Evolutionary conservation across 2,797 vertebrate genomes (phyloP), one percentile per base, ranked within the genome.

Genomic region (Eidolon dupreanum): DNA sequence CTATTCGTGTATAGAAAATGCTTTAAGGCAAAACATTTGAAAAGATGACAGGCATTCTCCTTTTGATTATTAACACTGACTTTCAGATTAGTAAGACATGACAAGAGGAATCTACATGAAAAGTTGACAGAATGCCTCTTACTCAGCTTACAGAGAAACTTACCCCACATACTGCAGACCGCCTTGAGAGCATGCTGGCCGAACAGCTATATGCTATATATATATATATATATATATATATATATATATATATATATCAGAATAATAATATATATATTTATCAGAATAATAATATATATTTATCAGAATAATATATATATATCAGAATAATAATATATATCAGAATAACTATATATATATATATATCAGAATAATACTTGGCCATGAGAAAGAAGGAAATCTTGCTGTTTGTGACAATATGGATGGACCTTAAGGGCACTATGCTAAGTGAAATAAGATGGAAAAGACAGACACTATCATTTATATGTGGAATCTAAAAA

Each of bases 1-100:
- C 38, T 41, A 19, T 38, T 77, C 71, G 13, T 79, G 1, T 77
- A 8, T 59, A 66, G 33, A 93, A 96, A 93, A 61, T 51, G 10
- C 43, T 70, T 88, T 57, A 88, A 49, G 26, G 91, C 16, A 82
- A 78, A 95, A 36, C 41, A 26, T 6, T 36, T 74, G 77, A 75
- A 61, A 97, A 79, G 51, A 94, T n/a, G 20, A n/a, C 20, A 36
- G 26, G 22, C 13, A 78, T 55, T 90, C 15, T 88, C 6, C 36
- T 65, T 86, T 93, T 77, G 28, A 81, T 28, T 83, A 57, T 92
- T 90, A 55, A 66, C 15, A 36, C 31, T 77, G 51, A 43, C 41
- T 86, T 95, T 88, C 65, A 92, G 53, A 88, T 90, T 73, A 53
- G 20, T 63, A 78, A 93, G 28, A 68, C 41, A 12, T n/a, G 55